Evolutionary conservation across 2,797 vertebrate species (phyloP), one percentile per base, ranked within the genome.

Genomic region (Danionella dracula): DNA sequence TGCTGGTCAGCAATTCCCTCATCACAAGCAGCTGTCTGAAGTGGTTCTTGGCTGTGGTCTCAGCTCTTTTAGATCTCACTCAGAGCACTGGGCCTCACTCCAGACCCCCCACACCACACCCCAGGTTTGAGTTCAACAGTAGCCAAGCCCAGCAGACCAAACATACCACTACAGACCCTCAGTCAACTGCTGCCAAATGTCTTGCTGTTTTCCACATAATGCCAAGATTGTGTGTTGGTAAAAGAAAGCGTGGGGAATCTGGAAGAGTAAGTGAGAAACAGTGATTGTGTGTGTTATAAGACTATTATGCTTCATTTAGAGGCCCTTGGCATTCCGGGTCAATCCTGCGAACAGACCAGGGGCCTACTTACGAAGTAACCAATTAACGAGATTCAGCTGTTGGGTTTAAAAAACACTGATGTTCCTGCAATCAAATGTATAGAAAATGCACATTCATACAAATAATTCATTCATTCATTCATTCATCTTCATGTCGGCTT

Each of bases 1-100:
- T 42, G 64, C 17, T 55, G 37, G 34, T 46, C 19, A 50, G 66
- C 23, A 54, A 69, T 59, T 15, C 35, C 17, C 27, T 73, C 35
- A 15, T 73, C 65, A 58, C 20, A 44, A 41, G 65, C 45, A 46
- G 65, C 65, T 68, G 71, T 64, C 70, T 63, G 51, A 57, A 64
- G 38, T 57, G 45, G 38, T 53, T 40, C 53, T 66, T 71, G 70
- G 70, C 56, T 67, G 17, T 63, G 29, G 31, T 45, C 21, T 68
- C 45, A n/a, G 27, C 51, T 46, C 40, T 59, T 59, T 59, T 31
- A 65, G 31, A 20, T 66, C 40, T 59, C 32, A 21, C 19, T 71
- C 55, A 55, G 45, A 71, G 54, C 53, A 51, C 31, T 42, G 63
- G 48, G 57, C 42, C n/a, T 38, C 19, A 8, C 12, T 62, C 50